Evolutionary conservation across 2,113 vertebrate genomes (phyloP).

Genomic region (Tamias sibiricus): DNA sequence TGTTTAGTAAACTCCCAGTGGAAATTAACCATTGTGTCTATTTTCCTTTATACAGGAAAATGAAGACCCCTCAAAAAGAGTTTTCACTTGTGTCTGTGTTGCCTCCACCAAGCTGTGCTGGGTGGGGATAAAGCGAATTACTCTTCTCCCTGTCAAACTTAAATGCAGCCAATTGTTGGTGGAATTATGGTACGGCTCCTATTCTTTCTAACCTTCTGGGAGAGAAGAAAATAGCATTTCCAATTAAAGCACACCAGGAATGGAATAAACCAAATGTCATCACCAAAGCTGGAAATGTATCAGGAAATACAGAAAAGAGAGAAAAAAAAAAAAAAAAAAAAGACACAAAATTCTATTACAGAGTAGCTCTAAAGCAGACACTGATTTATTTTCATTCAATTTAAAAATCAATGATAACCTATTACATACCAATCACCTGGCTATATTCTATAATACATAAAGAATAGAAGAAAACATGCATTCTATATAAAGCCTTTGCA

Average conservation of each 20-base stretch:
- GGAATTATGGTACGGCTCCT: not conserved
- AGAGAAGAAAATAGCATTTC: constrained; percentile 36
- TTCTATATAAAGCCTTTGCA: not conserved
- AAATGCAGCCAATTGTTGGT: not conserved
- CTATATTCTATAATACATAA: not conserved
- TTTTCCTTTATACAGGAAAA: not conserved
- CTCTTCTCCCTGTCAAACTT: not conserved
- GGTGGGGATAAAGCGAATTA: not conserved
- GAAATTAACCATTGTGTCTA: not conserved
- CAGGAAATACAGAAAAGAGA: not conserved
- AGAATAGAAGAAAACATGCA: not conserved
- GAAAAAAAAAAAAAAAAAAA: not conserved
- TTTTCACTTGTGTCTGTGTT: not conserved
- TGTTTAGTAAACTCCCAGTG: not conserved
- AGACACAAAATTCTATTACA: not conserved
- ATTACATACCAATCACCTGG: not conserved
- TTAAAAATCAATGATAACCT: not conserved
- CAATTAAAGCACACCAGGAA: constrained; percentile 58
- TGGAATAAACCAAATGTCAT: constrained; percentile 40
- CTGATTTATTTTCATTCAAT: not conserved
- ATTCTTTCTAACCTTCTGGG: not conserved
- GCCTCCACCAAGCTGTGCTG: not conserved
- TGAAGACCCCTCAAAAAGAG: not conserved
- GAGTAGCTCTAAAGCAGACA: not conserved
- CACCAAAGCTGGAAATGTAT: constrained; percentile 21